Evolutionary conservation across 1,140 invertebrate species (phyloP).

Genomic region (Drusus annulatus): DNA sequence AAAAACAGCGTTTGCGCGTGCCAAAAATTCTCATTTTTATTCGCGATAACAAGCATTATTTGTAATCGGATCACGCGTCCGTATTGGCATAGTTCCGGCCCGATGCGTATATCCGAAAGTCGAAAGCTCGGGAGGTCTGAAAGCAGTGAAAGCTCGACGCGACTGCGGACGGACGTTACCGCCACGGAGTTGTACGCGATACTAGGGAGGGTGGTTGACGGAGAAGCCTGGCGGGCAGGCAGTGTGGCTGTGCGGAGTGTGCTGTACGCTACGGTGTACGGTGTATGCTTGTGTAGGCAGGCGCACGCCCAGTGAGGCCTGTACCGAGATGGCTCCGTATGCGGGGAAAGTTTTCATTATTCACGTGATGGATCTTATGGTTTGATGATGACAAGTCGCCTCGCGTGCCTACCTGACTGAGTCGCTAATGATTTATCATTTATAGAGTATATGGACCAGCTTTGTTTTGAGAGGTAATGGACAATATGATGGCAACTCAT

Average conservation of each 20-base stretch:
- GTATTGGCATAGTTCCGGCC: constrained; percentile 37
- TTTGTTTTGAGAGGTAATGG: constrained; percentile 30
- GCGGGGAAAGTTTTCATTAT: constrained; percentile 55
- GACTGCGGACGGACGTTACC: constrained; percentile 8
- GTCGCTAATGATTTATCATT: constrained; percentile 41
- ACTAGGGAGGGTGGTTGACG: constrained; percentile 20
- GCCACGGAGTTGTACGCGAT: constrained; percentile 29
- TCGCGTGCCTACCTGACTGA: constrained; percentile 39
- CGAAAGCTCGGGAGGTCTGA: too few relatives aligned
- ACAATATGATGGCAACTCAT: constrained; percentile 30
- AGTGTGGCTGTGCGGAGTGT: too few relatives aligned
- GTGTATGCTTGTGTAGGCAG: constrained; percentile 4
- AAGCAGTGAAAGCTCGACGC: too few relatives aligned
- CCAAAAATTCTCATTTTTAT: constrained; percentile 34
- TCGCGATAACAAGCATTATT: constrained; percentile 34
- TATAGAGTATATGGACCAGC: constrained; percentile 28
- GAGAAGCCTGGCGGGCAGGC: constrained; percentile 37
- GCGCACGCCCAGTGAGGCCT: constrained; percentile 37
- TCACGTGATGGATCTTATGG: constrained; percentile 51
- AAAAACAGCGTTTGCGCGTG: constrained; percentile 26
- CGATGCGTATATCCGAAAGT: constrained; percentile 8
- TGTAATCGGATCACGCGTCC: constrained; percentile 41
- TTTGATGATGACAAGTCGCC: constrained; percentile 47
- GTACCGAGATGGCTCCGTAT: constrained; percentile 30
- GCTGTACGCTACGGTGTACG: too few relatives aligned